These are phyloP conservation scores for Chamaetylas fuelleborni DNA, from an alignment of 2,113 vertebrate species.

Conservation along the genomic window DNA sequence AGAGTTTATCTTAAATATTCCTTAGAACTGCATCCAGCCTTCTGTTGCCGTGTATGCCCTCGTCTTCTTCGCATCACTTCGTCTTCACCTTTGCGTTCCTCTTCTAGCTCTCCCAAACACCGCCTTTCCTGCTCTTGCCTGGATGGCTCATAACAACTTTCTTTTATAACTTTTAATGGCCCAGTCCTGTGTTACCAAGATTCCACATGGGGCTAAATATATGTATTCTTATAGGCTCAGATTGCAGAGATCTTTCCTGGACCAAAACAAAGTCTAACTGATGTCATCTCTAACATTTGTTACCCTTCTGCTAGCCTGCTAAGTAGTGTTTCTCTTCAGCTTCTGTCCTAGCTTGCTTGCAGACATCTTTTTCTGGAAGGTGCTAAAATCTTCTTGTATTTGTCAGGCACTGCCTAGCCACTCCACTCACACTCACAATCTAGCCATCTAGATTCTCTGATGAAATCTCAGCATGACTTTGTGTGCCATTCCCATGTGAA, in stretches of 20 bases:
- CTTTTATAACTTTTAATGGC: neutral
- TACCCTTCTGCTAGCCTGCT: neutral
- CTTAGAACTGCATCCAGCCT: neutral
- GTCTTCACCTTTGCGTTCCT: neutral
- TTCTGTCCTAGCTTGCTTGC: neutral
- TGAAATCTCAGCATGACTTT: neutral
- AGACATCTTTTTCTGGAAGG: constrained; percentile 24
- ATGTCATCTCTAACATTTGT: neutral
- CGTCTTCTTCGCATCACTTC: neutral
- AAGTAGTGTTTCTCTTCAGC: neutral
- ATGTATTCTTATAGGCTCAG: neutral
- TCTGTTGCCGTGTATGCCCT: neutral
- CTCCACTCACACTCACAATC: neutral
- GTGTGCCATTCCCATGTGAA: neutral
- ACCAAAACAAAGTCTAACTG: neutral
- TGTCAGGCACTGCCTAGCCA: neutral
- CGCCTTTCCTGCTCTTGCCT: neutral
- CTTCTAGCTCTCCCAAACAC: neutral
- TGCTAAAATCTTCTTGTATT: neutral
- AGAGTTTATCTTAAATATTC: neutral
- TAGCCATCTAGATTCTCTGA: neutral
- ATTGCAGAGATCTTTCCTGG: neutral
- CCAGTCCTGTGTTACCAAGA: neutral
- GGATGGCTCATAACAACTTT: neutral
- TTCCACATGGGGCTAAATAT: neutral